Conservation (phyloP, 2,888 invertebrate genomes). For the Pheosia gnoma region DNA sequence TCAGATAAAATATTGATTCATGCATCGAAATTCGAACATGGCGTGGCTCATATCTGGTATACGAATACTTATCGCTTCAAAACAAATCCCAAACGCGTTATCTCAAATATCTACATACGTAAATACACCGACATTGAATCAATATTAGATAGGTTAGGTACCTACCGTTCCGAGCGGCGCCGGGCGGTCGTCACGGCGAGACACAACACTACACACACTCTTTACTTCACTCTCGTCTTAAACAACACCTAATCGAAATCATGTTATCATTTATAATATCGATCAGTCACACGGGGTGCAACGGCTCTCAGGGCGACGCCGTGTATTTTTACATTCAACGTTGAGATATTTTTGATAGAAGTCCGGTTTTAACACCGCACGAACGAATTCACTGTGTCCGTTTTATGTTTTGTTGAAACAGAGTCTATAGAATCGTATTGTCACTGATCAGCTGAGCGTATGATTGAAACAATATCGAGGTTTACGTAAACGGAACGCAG, state of each 20-base stretch:
- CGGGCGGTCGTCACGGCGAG: constrained; percentile 46
- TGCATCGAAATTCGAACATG: constrained; percentile 18
- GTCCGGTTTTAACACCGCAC: constrained; percentile 49
- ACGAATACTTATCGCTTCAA: constrained; percentile 61
- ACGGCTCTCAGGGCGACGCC: constrained; percentile 72
- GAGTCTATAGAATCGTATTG: constrained; percentile 48
- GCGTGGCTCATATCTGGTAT: constrained; percentile 31
- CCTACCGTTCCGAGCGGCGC: constrained; percentile 59
- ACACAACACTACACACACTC: constrained; percentile 53
- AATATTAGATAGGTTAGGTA: constrained; percentile 62
- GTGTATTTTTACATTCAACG: constrained; percentile 80
- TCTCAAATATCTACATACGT: constrained; percentile 58
- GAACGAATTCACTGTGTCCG: constrained; percentile 37
- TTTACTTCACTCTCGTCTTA: constrained; percentile 68
- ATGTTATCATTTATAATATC: constrained; percentile 84
- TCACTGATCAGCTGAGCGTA: constrained; percentile 79
- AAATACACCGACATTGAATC: constrained; percentile 70
- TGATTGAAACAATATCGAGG: constrained; percentile 76
- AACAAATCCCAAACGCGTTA: constrained; percentile 72
- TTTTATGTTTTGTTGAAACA: constrained; percentile 26
- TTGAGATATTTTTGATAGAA: constrained; percentile 70
- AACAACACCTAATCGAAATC: constrained; percentile 79
- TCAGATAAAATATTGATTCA: constrained; percentile 8
- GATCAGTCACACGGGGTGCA: constrained; percentile 79
- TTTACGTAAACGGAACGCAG: constrained; percentile 48